Evolutionary conservation across 2,113 vertebrate species (phyloP).

Genomic region (Sturnus vulgaris): DNA sequence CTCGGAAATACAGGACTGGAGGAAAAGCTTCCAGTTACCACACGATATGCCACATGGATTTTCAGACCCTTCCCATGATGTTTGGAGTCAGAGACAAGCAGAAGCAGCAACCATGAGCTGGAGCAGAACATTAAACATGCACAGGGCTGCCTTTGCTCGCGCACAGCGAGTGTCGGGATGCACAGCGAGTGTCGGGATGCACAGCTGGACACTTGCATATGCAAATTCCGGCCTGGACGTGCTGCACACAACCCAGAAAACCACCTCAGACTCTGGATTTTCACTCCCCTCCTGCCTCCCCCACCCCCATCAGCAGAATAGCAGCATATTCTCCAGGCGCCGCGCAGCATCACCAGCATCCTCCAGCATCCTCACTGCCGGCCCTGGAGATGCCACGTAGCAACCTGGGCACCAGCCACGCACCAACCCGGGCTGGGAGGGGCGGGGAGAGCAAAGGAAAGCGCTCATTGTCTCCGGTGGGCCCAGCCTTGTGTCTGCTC

Average conservation of each 20-base stretch:
- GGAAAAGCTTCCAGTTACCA: not conserved
- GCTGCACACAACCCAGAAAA: not conserved
- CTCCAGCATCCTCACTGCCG: not conserved
- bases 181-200: not conserved
- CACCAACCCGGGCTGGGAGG: not conserved
- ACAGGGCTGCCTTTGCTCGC: not conserved
- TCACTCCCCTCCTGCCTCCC: not conserved
- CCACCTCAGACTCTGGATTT: not conserved
- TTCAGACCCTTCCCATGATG: not conserved
- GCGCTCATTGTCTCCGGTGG: not conserved
- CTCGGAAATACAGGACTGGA: not conserved
- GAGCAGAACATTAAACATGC: not conserved
- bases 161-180: not conserved
- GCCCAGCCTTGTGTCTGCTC: slow-evolving; percentile 48
- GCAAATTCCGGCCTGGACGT: not conserved
- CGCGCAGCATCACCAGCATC: not conserved
- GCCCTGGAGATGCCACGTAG: slow-evolving; percentile 1
- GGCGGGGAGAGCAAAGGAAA: not conserved
- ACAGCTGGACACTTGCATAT: slow-evolving; percentile 38
- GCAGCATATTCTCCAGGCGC: not conserved
- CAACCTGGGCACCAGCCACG: not conserved
- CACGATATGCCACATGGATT: not conserved
- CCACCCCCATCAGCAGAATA: not conserved
- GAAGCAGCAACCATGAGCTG: not conserved
- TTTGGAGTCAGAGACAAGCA: not conserved